phyloP scores from a whole-genome alignment of 2,797 vertebrate species.

The Lerista edwardsae region DNA sequence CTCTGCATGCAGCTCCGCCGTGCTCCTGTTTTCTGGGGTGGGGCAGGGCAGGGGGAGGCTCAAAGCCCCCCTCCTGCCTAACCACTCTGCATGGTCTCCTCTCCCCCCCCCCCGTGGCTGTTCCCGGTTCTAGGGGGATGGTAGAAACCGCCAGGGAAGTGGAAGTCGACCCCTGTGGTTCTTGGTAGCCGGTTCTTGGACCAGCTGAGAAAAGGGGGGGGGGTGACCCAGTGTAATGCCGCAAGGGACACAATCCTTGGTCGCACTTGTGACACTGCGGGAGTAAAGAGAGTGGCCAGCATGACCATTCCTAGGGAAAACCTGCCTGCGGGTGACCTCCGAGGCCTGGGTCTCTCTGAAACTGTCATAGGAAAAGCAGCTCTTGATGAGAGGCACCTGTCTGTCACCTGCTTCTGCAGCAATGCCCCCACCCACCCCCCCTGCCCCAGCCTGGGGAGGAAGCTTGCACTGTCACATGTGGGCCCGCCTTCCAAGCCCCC shows the following conservation, averaged over 20 bases:
- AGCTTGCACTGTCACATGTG: background rate
- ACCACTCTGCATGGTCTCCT: background rate
- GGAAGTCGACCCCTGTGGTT: background rate
- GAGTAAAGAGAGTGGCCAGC: too few relatives aligned
- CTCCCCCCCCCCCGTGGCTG: background rate
- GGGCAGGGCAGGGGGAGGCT: background rate
- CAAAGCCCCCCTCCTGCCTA: background rate
- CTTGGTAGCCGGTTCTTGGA: background rate
- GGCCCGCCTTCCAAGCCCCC: background rate
- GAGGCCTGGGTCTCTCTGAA: too few relatives aligned
- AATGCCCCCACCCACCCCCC: background rate
- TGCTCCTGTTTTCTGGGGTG: conserved; percentile 15
- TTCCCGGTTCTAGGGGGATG: background rate
- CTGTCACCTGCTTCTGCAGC: background rate
- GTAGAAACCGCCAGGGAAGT: background rate
- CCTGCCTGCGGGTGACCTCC: too few relatives aligned
- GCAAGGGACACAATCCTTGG: too few relatives aligned
- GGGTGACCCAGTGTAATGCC: too few relatives aligned
- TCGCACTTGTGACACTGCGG: too few relatives aligned
- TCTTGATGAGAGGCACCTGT: background rate
- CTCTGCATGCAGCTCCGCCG: conserved; percentile 52
- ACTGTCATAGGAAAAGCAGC: background rate
- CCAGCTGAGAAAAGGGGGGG: too few relatives aligned
- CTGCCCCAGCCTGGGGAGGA: conserved; percentile 25
- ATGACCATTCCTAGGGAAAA: background rate